Conservation (phyloP, 2,113 vertebrate species). For the Callithrix jacchus region DNA sequence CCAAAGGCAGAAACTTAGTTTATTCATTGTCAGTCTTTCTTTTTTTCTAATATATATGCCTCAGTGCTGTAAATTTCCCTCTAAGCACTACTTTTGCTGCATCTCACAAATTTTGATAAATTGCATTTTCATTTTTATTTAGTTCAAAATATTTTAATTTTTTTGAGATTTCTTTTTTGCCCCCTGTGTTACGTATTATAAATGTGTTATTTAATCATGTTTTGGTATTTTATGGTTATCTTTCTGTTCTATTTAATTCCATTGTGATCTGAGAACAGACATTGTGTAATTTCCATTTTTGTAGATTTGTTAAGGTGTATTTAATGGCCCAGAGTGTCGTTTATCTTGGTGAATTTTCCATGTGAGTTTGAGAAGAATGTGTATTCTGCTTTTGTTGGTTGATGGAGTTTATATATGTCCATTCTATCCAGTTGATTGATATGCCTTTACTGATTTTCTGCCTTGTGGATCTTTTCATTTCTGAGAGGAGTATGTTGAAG, state of each 20-base stretch:
- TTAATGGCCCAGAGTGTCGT: not conserved
- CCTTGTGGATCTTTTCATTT: not conserved
- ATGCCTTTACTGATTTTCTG: not conserved
- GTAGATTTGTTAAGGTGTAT: not conserved
- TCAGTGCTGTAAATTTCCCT: not conserved
- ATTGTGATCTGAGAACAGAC: not conserved
- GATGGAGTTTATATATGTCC: not conserved
- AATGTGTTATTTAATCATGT: not conserved
- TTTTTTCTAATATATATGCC: not conserved
- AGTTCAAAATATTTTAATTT: not conserved
- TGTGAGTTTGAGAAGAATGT: not conserved
- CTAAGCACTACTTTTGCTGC: not conserved
- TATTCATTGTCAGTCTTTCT: not conserved
- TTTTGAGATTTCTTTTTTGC: not conserved
- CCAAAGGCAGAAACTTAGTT: not conserved
- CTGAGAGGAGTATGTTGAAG: not conserved
- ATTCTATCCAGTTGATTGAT: not conserved
- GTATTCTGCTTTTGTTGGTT: not conserved
- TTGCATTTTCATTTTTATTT: not conserved
- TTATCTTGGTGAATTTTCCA: not conserved
- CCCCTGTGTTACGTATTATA: not conserved
- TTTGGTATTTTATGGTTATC: not conserved
- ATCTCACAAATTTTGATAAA: not conserved
- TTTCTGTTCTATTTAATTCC: not conserved
- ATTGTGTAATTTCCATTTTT: not conserved